These are phyloP conservation scores for Triops longicaudatus DNA, from an alignment of 1,140 invertebrate genomes.

Conservation along the genomic window DNA sequence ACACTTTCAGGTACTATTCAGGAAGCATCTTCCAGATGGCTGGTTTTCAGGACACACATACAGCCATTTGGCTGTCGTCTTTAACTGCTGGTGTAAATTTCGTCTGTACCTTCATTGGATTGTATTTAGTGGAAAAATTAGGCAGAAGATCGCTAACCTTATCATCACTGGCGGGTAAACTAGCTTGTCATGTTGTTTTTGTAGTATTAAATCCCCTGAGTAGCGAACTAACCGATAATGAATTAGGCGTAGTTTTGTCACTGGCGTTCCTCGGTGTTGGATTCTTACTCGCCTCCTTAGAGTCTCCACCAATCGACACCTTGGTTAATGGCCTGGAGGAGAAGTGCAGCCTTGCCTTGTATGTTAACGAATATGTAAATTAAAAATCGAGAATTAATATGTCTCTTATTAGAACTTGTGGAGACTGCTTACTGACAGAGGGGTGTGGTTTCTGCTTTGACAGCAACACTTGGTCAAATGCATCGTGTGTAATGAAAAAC, in stretches of 20 bases:
- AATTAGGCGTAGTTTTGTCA: constrained; percentile 43
- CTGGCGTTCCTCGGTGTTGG: constrained; percentile 43
- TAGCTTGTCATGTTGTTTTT: not conserved
- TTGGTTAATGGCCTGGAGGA: constrained; percentile 30
- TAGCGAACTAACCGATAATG: not conserved
- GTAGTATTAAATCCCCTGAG: not conserved
- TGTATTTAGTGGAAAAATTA: constrained; percentile 51
- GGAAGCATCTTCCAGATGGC: constrained; percentile 55
- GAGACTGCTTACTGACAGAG: constrained; percentile 40
- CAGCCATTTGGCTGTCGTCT: constrained; percentile 54
- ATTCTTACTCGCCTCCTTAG: constrained; percentile 43
- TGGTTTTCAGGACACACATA: constrained; percentile 45
- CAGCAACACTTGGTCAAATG: constrained; percentile 25
- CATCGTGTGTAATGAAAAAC: constrained; percentile 6
- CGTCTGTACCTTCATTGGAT: constrained; percentile 49
- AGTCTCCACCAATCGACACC: constrained; percentile 40
- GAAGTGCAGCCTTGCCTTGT: constrained; percentile 23
- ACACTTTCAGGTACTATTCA: constrained; percentile 49
- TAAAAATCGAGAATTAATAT: constrained; percentile 13
- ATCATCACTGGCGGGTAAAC: constrained; percentile 44
- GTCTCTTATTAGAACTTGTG: constrained; percentile 39
- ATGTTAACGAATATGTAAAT: not conserved
- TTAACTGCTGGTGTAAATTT: constrained; percentile 49
- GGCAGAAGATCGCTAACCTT: constrained; percentile 49
- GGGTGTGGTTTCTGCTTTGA: constrained; percentile 46